Evolutionary conservation across 2,888 invertebrate genomes (phyloP).

Genomic region (Andrena bicolor): DNA sequence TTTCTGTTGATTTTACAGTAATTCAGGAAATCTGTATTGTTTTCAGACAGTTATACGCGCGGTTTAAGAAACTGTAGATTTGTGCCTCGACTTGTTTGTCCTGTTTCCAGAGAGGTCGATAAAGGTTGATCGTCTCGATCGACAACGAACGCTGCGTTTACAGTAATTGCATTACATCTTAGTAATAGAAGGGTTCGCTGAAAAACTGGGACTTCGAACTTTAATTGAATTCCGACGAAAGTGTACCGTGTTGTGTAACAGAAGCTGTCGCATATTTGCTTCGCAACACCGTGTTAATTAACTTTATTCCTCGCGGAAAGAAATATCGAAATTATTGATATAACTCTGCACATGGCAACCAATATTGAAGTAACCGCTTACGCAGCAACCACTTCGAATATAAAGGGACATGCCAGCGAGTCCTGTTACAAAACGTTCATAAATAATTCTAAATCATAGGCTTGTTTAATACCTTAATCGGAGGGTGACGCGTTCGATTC

Average conservation of each 20-base stretch:
- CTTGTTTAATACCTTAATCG: background rate
- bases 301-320: background rate
- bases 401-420: background rate
- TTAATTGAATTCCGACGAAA: conserved; percentile 28
- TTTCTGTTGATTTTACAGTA: too few relatives aligned
- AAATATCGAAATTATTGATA: conserved; percentile 25
- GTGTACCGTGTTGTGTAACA: background rate
- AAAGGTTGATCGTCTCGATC: conserved; percentile 7
- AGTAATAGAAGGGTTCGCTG: conserved; percentile 11
- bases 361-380: conserved; percentile 24
- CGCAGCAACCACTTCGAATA: conserved; percentile 19
- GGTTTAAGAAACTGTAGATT: too few relatives aligned
- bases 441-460: background rate
- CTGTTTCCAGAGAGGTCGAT: conserved; percentile 8
- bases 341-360: conserved; percentile 42
- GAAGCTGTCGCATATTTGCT: background rate
- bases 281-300: background rate
- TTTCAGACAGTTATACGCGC: too few relatives aligned
- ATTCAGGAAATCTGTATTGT: too few relatives aligned
- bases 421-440: background rate
- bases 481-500: background rate
- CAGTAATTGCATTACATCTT: background rate
- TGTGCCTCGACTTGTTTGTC: background rate
- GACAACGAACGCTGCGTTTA: background rate
- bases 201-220: conserved; percentile 28